These are phyloP conservation scores for Glossophaga mutica DNA, from an alignment of 2,797 vertebrate species.

Conservation along the genomic window DNA sequence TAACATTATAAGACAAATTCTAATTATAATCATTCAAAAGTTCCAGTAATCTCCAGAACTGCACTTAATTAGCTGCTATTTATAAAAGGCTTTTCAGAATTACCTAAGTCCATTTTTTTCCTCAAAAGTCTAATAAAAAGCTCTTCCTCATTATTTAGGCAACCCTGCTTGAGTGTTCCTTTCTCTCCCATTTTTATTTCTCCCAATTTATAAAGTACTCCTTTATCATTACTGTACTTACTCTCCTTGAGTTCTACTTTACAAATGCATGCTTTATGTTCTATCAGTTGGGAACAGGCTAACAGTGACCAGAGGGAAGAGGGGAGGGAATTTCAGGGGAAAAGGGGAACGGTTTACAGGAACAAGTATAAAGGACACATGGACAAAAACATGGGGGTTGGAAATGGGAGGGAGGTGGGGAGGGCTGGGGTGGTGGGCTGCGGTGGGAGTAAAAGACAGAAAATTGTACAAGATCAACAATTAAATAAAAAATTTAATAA, in stretches of 20 bases:
- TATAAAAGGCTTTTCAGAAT: not conserved
- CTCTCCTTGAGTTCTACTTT: not conserved
- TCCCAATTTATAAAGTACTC: not conserved
- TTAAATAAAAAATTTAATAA: too few species aligned
- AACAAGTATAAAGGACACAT: too few species aligned
- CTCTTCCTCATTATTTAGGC: not conserved
- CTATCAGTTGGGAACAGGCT: too few species aligned
- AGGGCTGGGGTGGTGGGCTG: too few species aligned
- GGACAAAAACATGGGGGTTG: too few species aligned
- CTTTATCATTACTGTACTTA: not conserved
- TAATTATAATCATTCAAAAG: not conserved
- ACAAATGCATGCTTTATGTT: not conserved
- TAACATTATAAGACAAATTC: not conserved
- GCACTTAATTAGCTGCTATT: not conserved
- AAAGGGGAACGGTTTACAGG: too few species aligned
- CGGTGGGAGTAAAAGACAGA: too few species aligned
- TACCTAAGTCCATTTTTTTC: not conserved
- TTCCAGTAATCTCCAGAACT: not conserved
- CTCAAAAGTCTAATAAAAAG: not conserved
- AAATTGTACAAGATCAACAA: too few species aligned
- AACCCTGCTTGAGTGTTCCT: not conserved
- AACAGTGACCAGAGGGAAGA: too few species aligned
- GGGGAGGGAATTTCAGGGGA: too few species aligned
- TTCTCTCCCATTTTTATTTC: not conserved
- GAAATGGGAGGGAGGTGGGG: too few species aligned